Evolutionary conservation across 2,797 vertebrate genomes (phyloP).

Genomic region (Onychomys leucogaster): DNA sequence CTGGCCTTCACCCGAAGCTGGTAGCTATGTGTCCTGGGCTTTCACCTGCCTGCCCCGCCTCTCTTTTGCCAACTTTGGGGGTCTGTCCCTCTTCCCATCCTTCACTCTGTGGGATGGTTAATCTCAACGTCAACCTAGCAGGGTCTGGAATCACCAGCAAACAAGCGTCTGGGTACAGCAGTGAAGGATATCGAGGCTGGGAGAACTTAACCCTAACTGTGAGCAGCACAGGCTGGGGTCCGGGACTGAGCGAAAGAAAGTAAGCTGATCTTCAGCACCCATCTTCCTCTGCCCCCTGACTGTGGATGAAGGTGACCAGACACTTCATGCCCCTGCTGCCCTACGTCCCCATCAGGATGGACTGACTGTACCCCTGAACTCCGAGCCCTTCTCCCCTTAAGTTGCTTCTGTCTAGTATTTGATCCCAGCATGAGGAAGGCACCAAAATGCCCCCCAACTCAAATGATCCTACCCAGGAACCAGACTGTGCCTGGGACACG

Average conservation of each 20-base stretch:
- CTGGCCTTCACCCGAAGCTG: rapidly evolving
- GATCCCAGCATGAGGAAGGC: not conserved
- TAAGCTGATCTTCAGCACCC: rapidly evolving
- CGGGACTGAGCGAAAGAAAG: not conserved
- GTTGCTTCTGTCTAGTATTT: not conserved
- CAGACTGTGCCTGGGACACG: not conserved
- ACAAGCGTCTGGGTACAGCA: not conserved
- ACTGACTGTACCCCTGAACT: not conserved
- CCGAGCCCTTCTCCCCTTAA: not conserved
- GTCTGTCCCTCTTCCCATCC: not conserved
- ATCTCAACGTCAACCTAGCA: not conserved
- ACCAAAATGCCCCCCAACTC: not conserved
- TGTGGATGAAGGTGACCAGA: not conserved
- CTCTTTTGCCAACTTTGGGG: no score
- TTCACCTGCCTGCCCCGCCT: not conserved
- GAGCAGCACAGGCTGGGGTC: not conserved
- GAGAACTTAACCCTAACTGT: not conserved
- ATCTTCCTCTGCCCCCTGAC: not conserved
- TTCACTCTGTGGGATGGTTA: not conserved
- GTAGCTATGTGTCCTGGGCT: no score
- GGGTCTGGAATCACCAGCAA: not conserved
- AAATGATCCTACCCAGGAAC: not conserved
- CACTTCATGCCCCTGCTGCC: not conserved
- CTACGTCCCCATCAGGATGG: not conserved
- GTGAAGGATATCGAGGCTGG: not conserved